Evolutionary conservation across 2,888 invertebrate genomes (phyloP), one percentile per base, ranked within the genome.

Genomic region (Zygothrica quintamaculata): DNA sequence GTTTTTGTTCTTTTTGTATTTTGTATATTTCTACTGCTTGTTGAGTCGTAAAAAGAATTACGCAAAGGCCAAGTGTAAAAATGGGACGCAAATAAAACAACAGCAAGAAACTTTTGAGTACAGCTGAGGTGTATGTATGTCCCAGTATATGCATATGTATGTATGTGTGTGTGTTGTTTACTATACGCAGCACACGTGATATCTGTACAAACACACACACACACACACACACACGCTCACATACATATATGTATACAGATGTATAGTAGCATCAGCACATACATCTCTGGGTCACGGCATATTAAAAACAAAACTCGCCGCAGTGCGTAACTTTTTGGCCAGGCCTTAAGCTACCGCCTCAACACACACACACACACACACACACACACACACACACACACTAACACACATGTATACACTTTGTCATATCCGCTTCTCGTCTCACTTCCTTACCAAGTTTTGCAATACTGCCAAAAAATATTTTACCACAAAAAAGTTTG

Each of bases 21-120:
- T n/a, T 8, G 44, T 56, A 50, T 82, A 46, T 67, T 70, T 72
- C 60, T 62, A 64, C 61, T 78, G 86, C 84, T 81, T 73, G 78
- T 74, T 81, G 87, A 81, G 82, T 81, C 87, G 87, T 87, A 81
- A 84, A 87, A 81, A 65, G 71, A 86, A 80, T 80, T 86, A 80
- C 81, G 77, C 77, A 86, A 77, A 68, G 48, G 71, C 70, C 76
- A 57, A 73, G 69, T 61, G 61, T 53, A 77, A 61, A 68, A 78
- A 65, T 70, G 72, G 82, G 56, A 80, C 71, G 59, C 82, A 78
- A 84, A 78, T 77, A 84, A 84, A 78, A 58, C 68, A 62, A 42
- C 57, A 60, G 29, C 73, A 74, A 42, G 51, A 55, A n/a, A n/a
- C n/a, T n/a, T n/a, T n/a, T 51, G 12, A 22, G 15, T 58, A 40